These are phyloP conservation scores for Scelioninae gen. 1 DNA, from an alignment of 2,888 invertebrate genomes.

Conservation along the genomic window DNA sequence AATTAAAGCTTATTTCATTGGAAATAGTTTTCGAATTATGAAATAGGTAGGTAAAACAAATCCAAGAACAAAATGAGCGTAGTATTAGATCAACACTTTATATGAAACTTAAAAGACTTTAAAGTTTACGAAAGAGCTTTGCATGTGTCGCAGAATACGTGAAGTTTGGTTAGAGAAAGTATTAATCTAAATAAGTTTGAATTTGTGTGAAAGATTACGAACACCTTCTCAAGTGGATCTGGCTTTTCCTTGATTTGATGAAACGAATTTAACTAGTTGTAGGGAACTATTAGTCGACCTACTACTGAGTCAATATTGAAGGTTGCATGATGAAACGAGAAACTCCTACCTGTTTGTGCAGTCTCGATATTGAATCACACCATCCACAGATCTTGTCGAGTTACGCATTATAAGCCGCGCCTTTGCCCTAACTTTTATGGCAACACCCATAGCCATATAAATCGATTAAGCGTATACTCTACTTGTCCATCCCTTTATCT, in stretches of 20 bases:
- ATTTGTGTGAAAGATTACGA: conserved; percentile 66
- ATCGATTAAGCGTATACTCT: conserved; percentile 62
- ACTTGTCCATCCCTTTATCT: conserved; percentile 11
- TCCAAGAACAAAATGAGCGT: no score
- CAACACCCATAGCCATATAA: conserved; percentile 50
- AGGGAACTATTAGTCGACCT: conserved; percentile 72
- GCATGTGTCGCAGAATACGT: background rate
- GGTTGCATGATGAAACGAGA: conserved; percentile 68
- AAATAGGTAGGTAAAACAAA: no score
- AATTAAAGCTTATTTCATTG: no score
- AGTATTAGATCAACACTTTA: no score
- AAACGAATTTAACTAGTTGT: conserved; percentile 66
- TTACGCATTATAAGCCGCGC: conserved; percentile 59
- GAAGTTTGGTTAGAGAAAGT: conserved; percentile 2
- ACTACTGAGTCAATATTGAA: conserved; percentile 75
- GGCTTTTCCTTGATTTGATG: conserved; percentile 70
- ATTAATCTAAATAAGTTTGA: conserved; percentile 60
- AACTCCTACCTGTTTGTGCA: conserved; percentile 73
- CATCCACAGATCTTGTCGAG: conserved; percentile 66
- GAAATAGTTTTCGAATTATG: no score
- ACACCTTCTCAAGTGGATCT: conserved; percentile 70
- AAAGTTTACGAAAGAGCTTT: background rate
- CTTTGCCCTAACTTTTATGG: conserved; percentile 34
- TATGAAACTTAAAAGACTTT: background rate
- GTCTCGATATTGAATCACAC: conserved; percentile 75